These are phyloP conservation scores for Ptyas mucosa DNA, from an alignment of 2,113 vertebrate species.

Conservation along the genomic window DNA sequence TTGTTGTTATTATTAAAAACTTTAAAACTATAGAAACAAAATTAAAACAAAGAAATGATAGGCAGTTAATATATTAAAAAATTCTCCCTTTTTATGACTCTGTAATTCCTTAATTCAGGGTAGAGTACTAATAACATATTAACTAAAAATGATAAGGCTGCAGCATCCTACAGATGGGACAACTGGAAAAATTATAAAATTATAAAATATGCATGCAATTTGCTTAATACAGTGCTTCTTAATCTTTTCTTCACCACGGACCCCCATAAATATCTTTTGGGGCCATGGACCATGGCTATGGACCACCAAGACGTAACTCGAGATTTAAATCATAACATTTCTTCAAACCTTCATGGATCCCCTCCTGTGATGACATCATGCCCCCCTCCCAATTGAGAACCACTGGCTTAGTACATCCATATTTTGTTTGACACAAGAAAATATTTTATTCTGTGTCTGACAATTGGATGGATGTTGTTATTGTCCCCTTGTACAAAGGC, in stretches of 20 bases:
- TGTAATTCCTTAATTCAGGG: background rate
- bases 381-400: background rate
- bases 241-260: too few relatives aligned
- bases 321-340: background rate
- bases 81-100: background rate
- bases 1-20: background rate
- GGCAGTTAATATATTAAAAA: background rate
- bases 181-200: background rate
- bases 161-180: background rate
- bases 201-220: background rate
- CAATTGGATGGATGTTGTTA: background rate
- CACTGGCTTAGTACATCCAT: background rate
- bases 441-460: background rate
- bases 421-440: background rate
- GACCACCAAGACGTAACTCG: too few relatives aligned
- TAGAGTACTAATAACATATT: background rate
- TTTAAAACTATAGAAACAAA: background rate
- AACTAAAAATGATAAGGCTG: background rate
- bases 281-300: background rate
- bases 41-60: background rate
- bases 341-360: background rate
- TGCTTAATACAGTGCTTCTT: background rate
- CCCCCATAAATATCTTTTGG: background rate
- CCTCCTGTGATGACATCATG: background rate
- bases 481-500: background rate